phyloP scores from a whole-genome alignment of 2,797 vertebrate genomes.

The Odontamblyopus lacepedii region DNA sequence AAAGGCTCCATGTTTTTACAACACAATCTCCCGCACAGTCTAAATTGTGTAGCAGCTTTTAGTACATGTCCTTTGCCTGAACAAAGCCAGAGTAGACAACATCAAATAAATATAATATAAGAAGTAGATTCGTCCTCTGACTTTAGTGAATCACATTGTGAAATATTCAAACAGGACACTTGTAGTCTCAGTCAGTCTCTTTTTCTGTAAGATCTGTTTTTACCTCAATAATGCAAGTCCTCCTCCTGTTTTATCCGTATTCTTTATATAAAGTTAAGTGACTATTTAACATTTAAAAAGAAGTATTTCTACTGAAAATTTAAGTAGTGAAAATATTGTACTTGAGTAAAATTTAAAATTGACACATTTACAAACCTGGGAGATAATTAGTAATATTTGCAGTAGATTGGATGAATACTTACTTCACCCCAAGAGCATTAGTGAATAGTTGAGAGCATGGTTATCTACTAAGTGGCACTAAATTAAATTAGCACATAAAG shows the following conservation, averaged over 20 bases:
- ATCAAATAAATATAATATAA: slow-evolving; percentile 31
- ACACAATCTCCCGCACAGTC: neutral
- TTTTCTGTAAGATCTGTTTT: slow-evolving; percentile 11
- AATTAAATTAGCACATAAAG: too few species aligned
- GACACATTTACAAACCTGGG: too few species aligned
- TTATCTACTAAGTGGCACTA: too few species aligned
- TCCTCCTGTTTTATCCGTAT: slow-evolving; percentile 7
- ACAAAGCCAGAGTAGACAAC: neutral
- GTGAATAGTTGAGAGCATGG: too few species aligned
- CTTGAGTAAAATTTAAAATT: neutral
- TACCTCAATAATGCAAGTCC: slow-evolving; percentile 28
- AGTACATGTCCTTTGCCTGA: slow-evolving; percentile 1
- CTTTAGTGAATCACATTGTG: slow-evolving; percentile 33
- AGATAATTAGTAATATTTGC: neutral
- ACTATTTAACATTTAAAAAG: neutral
- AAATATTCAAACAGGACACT: slow-evolving; percentile 9
- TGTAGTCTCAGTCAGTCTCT: neutral
- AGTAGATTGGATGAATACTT: too few species aligned
- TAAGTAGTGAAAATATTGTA: neutral
- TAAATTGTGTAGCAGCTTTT: slow-evolving; percentile 10
- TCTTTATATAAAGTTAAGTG: neutral
- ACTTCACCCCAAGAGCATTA: too few species aligned
- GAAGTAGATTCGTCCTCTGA: slow-evolving; percentile 20
- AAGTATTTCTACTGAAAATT: too few species aligned
- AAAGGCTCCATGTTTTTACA: neutral